Evolutionary conservation across 2,888 invertebrate genomes (phyloP), one percentile per base, ranked within the genome.

Genomic region (Aphidius colemani): DNA sequence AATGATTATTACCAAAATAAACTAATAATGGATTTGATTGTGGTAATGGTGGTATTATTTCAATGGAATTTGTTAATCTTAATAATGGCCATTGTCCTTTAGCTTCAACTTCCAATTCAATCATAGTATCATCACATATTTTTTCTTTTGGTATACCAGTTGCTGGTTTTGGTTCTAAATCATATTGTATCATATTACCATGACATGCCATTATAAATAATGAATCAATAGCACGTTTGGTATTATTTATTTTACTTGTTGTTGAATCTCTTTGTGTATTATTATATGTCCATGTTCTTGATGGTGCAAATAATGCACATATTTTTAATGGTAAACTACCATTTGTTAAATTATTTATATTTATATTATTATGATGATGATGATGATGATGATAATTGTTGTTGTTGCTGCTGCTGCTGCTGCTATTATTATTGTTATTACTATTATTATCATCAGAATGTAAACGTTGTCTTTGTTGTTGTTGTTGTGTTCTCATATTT

Each of bases 61-160:
- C 94, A 13, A 84, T 81, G 39, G 88, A 85, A 55, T 85, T 84
- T 0, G 87, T 84, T 44, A 87, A 85, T 61, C 92, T 86, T 71
- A 90, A 88, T 67, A 98, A 86, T 64, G 89, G 88, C 98, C 98
- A 98, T 83, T 96, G 95, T 13, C 94, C 93, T 76, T 91, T 90
- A 1, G 94, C 91, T 77, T 91, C 91, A 65, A 95, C 94, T 57
- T 90, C 89, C 74, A 97, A 81, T 79, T 96, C 96, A 69, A 95
- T 92, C 10, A 90, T 87, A 0, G 94, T 90, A 76, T 95, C 94
- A 83, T 95, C 94, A 80, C 92, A 91, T 64, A 92, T 86, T 82
- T 92, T 92, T 83, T 94, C 94, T 82, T 92, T 93, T 63, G 92
- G 90, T 71, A 92, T 85, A 86, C 86, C 85, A 61, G 88, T 81